Percentiles rank a stretch among this genome's conserved stretches.
Conservation (phyloP, 2,797 vertebrate species). For the Diplodus puntazzo region DNA sequence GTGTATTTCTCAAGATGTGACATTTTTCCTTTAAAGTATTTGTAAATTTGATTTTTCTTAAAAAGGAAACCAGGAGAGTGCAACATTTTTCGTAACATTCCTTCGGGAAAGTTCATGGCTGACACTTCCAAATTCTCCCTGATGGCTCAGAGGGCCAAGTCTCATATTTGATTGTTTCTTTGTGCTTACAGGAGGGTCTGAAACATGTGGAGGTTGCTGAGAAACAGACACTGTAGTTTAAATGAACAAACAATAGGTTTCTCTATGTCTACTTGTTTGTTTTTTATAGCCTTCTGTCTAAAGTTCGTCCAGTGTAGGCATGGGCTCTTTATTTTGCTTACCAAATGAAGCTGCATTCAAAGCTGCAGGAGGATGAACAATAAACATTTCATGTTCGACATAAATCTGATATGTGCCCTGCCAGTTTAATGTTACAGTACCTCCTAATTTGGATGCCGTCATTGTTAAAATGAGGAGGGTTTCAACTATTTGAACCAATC, state of each 20-base stretch:
- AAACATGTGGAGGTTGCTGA: conserved; percentile 14
- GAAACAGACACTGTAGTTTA: conserved; percentile 6
- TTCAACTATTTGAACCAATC: not conserved
- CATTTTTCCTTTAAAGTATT: not conserved
- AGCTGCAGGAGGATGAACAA: not conserved
- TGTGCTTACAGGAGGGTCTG: conserved; percentile 10
- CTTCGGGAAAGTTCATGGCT: conserved; percentile 9
- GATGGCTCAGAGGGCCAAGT: not conserved
- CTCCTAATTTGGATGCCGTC: not conserved
- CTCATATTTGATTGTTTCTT: conserved; percentile 41
- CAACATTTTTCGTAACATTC: no score
- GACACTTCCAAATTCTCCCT: conserved; percentile 15
- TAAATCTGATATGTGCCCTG: not conserved
- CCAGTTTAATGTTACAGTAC: not conserved
- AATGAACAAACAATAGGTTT: conserved; percentile 12
- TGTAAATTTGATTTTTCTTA: not conserved
- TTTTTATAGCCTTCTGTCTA: conserved; percentile 30
- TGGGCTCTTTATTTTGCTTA: conserved; percentile 61
- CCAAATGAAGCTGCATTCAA: conserved; percentile 59
- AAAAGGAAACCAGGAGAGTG: not conserved
- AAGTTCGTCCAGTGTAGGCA: conserved; percentile 11
- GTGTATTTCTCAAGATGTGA: not conserved
- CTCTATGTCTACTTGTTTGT: conserved; percentile 39
- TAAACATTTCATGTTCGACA: conserved; percentile 15
- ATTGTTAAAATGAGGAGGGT: not conserved